Evolutionary conservation across 2,888 invertebrate genomes (phyloP).

Genomic region (Mellilla xanthometata): DNA sequence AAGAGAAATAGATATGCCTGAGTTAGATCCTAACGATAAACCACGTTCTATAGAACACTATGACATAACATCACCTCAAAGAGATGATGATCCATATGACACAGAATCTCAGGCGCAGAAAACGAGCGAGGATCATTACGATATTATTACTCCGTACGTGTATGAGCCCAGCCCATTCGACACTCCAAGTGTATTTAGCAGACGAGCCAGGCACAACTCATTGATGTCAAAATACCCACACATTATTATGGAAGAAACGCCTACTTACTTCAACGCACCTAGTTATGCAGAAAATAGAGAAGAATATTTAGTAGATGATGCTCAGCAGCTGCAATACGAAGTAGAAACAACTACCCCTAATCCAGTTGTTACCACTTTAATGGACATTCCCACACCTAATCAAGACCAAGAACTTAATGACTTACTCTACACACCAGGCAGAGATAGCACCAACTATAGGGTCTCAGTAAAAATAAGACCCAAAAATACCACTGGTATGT

Average conservation of each 20-base stretch:
- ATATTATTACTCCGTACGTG: constrained; percentile 36
- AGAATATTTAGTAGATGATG: neutral
- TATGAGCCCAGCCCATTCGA: constrained; percentile 33
- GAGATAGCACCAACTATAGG: constrained; percentile 48
- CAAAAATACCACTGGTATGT: constrained; percentile 47
- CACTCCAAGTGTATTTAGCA: constrained; percentile 31
- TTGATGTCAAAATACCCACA: constrained; percentile 70
- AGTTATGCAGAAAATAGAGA: neutral
- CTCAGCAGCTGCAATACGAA: constrained; percentile 16
- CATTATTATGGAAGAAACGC: constrained; percentile 56
- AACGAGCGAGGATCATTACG: constrained; percentile 33
- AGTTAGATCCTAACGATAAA: constrained; percentile 31
- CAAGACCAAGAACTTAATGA: constrained; percentile 44
- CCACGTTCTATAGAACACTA: constrained; percentile 14
- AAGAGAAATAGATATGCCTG: constrained; percentile 43
- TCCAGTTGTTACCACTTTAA: neutral
- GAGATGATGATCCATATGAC: constrained; percentile 17
- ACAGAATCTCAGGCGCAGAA: constrained; percentile 21
- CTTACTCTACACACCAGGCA: constrained; percentile 36
- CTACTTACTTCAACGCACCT: constrained; percentile 22
- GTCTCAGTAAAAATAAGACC: constrained; percentile 65
- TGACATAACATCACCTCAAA: constrained; percentile 17
- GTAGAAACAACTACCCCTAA: constrained; percentile 12
- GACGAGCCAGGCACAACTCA: constrained; percentile 44
- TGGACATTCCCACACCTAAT: constrained; percentile 12